Evolutionary conservation across 2,113 vertebrate genomes (phyloP).

Genomic region (human): GRCh38 chr6:18654501-18655000

Average conservation of each 20-base stretch:
- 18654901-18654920: not conserved
- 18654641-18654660: not conserved
- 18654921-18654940: not conserved
- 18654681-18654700: not conserved
- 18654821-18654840: not conserved
- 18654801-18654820: fast-evolving
- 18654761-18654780: not conserved
- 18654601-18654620: not conserved
- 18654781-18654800: not conserved
- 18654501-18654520: not conserved
- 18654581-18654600: not conserved
- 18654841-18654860: not conserved
- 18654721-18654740: not conserved
- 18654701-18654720: not conserved
- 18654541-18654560: too few relatives aligned
- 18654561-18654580: not conserved
- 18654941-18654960: not conserved
- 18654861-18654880: not conserved
- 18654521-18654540: not conserved
- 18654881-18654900: not conserved
- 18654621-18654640: not conserved
- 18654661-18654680: not conserved
- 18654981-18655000: not conserved
- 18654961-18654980: not conserved
- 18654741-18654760: not conserved